Conservation (phyloP, 2,113 vertebrate genomes). For the Tachycineta bicolor region DNA sequence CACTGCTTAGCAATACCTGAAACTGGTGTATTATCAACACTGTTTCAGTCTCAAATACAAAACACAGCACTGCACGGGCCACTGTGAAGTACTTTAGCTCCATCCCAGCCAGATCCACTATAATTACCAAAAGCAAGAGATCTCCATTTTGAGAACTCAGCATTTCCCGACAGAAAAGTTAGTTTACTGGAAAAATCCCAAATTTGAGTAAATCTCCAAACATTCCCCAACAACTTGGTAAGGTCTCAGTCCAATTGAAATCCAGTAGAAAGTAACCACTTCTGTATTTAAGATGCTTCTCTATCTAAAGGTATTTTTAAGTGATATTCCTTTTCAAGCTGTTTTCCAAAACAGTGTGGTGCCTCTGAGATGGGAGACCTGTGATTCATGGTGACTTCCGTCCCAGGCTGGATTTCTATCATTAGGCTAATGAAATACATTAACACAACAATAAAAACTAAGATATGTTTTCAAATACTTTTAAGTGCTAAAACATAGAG, state of each 20-base stretch:
- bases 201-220: background rate
- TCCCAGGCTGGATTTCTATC: background rate
- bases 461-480: background rate
- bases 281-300: background rate
- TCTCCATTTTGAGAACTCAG: background rate
- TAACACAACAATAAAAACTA: background rate
- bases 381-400: background rate
- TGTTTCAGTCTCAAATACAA: background rate
- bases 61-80: rapidly evolving
- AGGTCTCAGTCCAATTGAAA: background rate
- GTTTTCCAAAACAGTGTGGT: background rate
- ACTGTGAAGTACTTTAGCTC: background rate
- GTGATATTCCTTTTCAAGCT: background rate
- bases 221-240: background rate
- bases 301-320: background rate
- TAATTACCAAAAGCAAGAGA: background rate
- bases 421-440: background rate
- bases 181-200: background rate
- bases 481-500: background rate
- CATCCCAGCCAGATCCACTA: background rate
- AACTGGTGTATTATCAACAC: background rate
- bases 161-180: background rate
- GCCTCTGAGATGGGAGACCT: background rate
- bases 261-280: background rate
- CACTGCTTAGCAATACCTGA: background rate